A percentile compares a stretch with the other conserved stretches of the same genome.
These are phyloP conservation scores for Diorhabda elongata DNA, from an alignment of 1,140 invertebrate species.

Conservation along the genomic window DNA sequence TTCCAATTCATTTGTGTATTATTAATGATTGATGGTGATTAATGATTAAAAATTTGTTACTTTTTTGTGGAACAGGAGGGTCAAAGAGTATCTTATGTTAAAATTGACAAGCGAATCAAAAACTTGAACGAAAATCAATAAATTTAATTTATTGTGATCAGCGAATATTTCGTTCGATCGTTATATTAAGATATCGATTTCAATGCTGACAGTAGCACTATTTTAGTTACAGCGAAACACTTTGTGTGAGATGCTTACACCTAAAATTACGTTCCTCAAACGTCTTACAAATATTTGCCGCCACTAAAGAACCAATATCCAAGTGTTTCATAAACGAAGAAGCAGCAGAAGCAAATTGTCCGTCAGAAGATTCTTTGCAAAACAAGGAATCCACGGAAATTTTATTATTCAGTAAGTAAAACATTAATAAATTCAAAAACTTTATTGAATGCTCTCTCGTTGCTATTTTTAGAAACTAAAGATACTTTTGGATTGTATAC, in stretches of 20 bases:
- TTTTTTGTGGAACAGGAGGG: no score
- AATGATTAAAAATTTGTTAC: no score
- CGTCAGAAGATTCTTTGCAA: conserved; percentile 48
- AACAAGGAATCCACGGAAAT: conserved; percentile 49
- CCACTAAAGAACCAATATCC: conserved; percentile 51
- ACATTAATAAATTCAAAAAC: neutral
- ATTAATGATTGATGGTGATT: no score
- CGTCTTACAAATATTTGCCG: conserved; percentile 61
- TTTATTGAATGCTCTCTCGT: neutral
- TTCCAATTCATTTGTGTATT: no score
- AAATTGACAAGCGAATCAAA: no score
- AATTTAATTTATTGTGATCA: no score
- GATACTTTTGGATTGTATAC: conserved; percentile 49
- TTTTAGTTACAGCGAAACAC: conserved; percentile 49
- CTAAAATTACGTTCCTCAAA: conserved; percentile 58
- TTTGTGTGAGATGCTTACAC: conserved; percentile 62
- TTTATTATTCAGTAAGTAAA: conserved; percentile 53
- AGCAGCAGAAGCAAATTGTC: conserved; percentile 58
- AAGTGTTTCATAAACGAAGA: conserved; percentile 62
- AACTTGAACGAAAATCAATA: no score
- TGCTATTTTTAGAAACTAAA: conserved; percentile 50
- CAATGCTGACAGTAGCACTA: no score
- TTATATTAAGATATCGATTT: no score
- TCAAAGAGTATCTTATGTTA: no score
- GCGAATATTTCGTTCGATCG: no score